Evolutionary conservation across 2,797 vertebrate genomes (phyloP), one percentile per base, ranked within the genome.

Genomic region (Dromococcyx pavoninus): DNA sequence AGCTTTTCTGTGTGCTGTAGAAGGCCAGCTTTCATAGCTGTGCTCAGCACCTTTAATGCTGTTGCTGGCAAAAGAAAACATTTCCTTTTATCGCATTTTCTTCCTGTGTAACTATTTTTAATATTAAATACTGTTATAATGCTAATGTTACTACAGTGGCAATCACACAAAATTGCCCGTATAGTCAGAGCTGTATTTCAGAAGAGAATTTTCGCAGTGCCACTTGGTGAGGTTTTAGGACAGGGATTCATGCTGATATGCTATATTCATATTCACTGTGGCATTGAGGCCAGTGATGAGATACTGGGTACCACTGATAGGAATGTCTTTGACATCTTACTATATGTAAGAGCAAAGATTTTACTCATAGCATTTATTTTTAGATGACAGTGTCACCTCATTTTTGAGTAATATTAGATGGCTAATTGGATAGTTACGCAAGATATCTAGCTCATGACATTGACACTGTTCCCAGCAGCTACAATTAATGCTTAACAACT

Each of bases 391-490:
- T 83, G 50, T 91, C 88, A 88, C 57, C 65, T 89, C 50, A 87
- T 89, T 94, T 82, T 86, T 89, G 65, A 74, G 15, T 69, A 64
- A 61, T 87, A 85, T 67, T 83, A 80, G 28, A 35, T 85, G 50
- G 74, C 50, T 88, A 88, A 91, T 93, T 84, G 41, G 50, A 17
- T 44, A 24, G 51, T 94, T 94, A 86, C 3, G 0, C 95, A 94
- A 93, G 56, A n/a, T 76, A 44, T 24, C 85, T 93, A 46, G 54
- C 65, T 86, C 58, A 51, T 94, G 83, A 93, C 91, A 89, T 80
- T 89, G 91, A 89, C 75, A 41, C 13, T 75, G 37, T 92, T 91
- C 44, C 33, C 35, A 80, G n/a, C 46, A 77, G 37, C 65, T 64
- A 7, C 18, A 71, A 22, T 71, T 15, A 33, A 3, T 53, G 54